phyloP scores from a whole-genome alignment of 2,113 vertebrate genomes.

The Trogon melanurus region DNA sequence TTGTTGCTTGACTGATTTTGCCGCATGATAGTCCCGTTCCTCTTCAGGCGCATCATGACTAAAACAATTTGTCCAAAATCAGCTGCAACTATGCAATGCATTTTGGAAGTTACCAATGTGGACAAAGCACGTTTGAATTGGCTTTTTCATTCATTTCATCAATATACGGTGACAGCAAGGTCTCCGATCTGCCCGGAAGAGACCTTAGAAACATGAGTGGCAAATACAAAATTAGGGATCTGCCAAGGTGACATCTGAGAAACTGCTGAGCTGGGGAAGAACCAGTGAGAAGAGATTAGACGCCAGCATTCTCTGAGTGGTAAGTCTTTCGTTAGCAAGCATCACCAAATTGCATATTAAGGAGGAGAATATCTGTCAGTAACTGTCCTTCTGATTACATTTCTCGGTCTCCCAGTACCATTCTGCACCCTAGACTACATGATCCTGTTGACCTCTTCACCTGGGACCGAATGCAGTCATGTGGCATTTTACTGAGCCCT shows the following conservation, averaged over 20 bases:
- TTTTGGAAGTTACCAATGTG: not conserved
- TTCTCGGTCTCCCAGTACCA: not conserved
- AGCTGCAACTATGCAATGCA: not conserved
- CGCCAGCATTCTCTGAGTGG: not conserved
- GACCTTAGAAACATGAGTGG: not conserved
- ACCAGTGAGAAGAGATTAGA: not conserved
- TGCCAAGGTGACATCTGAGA: not conserved
- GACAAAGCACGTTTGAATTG: not conserved
- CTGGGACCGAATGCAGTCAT: not conserved
- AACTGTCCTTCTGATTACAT: not conserved
- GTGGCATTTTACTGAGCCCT: not conserved
- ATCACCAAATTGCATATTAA: not conserved
- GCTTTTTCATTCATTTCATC: not conserved
- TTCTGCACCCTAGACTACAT: not conserved
- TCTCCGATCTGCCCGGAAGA: not conserved
- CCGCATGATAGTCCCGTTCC: not conserved
- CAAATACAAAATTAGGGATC: not conserved
- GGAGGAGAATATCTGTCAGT: not conserved
- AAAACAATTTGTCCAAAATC: not conserved
- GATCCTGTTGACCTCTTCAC: not conserved
- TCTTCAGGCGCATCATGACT: not conserved
- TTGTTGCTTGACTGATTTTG: not conserved
- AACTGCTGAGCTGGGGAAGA: not conserved
- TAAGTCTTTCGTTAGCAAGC: not conserved
- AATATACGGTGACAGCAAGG: not conserved